Percentiles rank a stretch among this genome's conserved stretches.
phyloP scores from a whole-genome alignment of 2,113 vertebrate genomes.

The Bufo bufo region DNA sequence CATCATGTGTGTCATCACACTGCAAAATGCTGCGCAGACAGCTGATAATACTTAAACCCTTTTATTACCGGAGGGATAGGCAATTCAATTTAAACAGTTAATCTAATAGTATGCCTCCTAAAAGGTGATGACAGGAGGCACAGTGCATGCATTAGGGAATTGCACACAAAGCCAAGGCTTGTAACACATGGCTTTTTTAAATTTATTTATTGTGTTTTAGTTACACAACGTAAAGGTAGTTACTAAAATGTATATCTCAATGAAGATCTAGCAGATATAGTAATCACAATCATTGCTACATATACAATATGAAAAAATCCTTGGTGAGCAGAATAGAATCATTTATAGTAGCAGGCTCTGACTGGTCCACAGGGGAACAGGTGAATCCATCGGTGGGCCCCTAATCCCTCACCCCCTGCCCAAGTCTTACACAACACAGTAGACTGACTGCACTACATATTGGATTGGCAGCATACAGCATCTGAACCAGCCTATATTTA shows the following conservation, averaged over 20 bases:
- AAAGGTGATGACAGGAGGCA: constrained; percentile 20
- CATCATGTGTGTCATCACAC: constrained; percentile 33
- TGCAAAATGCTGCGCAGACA: constrained; percentile 11
- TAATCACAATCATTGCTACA: not conserved
- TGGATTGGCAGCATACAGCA: too few relatives aligned
- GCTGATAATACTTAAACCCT: constrained; percentile 14
- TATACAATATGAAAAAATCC: not conserved
- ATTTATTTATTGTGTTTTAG: not conserved
- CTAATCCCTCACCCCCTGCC: too few relatives aligned
- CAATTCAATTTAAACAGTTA: constrained; percentile 10
- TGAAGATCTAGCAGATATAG: too few relatives aligned
- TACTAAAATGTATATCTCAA: too few relatives aligned
- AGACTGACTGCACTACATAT: too few relatives aligned
- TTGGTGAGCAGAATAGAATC: not conserved
- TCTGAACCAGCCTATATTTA: too few relatives aligned
- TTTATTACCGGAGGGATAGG: not conserved
- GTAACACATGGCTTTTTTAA: not conserved
- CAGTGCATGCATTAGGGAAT: not conserved
- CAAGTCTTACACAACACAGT: too few relatives aligned
- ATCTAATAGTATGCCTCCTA: constrained; percentile 30
- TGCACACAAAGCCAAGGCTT: not conserved
- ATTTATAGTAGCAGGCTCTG: not conserved
- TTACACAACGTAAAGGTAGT: too few relatives aligned
- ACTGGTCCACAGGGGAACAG: too few relatives aligned
- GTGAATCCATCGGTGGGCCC: too few relatives aligned